Evolutionary conservation across 2,113 vertebrate genomes (phyloP), one percentile per base, ranked within the genome.

Genomic region (Platichthys flesus): DNA sequence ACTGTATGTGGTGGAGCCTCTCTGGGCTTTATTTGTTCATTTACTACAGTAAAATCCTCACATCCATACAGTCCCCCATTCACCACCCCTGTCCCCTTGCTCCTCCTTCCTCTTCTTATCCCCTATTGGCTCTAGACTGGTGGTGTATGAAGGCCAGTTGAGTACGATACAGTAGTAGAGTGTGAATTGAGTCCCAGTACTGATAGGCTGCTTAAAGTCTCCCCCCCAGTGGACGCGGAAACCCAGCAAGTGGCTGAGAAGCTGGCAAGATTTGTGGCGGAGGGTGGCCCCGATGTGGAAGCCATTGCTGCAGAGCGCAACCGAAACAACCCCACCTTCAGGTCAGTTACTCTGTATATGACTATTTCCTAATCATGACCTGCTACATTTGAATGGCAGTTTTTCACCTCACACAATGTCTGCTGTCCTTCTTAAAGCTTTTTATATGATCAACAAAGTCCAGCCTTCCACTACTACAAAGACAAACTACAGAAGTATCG

Each of bases 191-290:
- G 93, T 92, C 89, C 93, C 94, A 95, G 95, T 97, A 97, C 96
- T 98, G 95, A 98, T 96, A 97, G 96, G 94, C 96, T 97, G 95
- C 97, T 98, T 98, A 97, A 99, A 99, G 96, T 98, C 96, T 97
- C 95, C 95, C 96, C 96, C 96, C 95, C 97, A 97, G 97, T 97
- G 94, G 97, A 98, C 9, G 92, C 95, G 87, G 96, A 97, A 89
- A 95, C 91, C 84, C 96, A 94, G 94, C 95, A 94, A 83, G 95
- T 97, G 88, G 96, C 95, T 67, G 96, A 97, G 93, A 97, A 95
- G 83, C 94, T 98, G 92, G 97, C 97, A 85, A 94, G 84, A 91
- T 95, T 96, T 90, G 95, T 98, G 92, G 97, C 96, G 0, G 96
- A 98, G 7, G 96, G 96, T 83, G 97, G 97, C 81, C 96, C 96